phyloP scores from a whole-genome alignment of 2,797 vertebrate genomes.

The Ambastaia sidthimunki region DNA sequence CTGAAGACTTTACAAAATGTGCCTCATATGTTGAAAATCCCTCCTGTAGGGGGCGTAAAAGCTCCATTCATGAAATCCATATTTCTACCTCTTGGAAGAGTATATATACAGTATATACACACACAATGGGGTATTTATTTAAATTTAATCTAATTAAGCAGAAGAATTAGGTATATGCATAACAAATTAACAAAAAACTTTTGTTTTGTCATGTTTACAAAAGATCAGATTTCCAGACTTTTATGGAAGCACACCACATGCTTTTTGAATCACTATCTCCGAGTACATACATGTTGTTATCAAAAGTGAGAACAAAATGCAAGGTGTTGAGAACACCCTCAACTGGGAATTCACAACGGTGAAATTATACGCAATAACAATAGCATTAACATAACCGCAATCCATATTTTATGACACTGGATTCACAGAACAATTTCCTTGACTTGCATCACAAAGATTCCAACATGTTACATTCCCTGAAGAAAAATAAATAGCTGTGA shows the following conservation, averaged over 20 bases:
- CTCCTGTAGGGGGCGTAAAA: slow-evolving; percentile 36
- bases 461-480: neutral
- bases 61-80: neutral
- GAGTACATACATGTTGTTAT: neutral
- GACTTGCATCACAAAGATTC: slow-evolving; percentile 31
- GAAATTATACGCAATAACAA: neutral
- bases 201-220: too few species aligned
- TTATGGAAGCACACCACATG: too few species aligned
- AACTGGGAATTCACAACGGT: neutral
- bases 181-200: too few species aligned
- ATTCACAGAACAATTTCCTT: slow-evolving; percentile 6
- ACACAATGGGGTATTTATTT: too few species aligned
- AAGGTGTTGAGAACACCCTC: neutral
- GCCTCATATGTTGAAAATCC: neutral
- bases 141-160: too few species aligned
- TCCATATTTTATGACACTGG: neutral
- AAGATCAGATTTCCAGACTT: too few species aligned
- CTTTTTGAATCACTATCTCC: too few species aligned
- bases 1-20: too few species aligned
- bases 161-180: too few species aligned
- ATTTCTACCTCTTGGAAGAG: neutral
- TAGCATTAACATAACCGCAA: neutral
- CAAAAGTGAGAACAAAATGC: neutral
- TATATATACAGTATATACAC: neutral
- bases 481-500: slow-evolving; percentile 1